Conservation (phyloP, 2,797 vertebrate genomes). For the Scarus forsteni region DNA sequence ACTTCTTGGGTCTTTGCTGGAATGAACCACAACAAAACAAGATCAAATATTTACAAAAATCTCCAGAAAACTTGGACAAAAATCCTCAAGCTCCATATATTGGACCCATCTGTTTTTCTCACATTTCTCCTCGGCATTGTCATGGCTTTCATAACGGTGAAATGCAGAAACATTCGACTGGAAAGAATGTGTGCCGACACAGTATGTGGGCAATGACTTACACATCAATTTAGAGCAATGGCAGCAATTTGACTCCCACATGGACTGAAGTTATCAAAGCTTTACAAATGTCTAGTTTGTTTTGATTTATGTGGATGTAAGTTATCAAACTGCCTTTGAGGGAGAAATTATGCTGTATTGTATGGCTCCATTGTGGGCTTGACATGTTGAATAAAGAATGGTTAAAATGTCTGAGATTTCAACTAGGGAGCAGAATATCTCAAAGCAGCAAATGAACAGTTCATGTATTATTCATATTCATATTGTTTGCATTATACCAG, state of each 20-base stretch:
- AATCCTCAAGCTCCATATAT: background rate
- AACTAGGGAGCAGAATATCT: slow-evolving; percentile 1
- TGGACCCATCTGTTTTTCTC: background rate
- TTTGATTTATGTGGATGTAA: slow-evolving; percentile 13
- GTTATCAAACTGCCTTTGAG: slow-evolving; percentile 9
- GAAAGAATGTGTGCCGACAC: background rate
- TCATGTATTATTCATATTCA: slow-evolving; percentile 7
- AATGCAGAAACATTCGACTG: background rate
- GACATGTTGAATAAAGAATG: background rate
- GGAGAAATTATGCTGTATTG: background rate
- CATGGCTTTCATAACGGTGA: background rate
- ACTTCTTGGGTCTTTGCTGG: background rate
- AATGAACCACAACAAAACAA: background rate
- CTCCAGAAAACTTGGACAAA: background rate
- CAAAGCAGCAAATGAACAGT: slow-evolving; percentile 23
- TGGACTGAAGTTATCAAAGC: background rate
- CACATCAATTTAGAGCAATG: slow-evolving; percentile 12
- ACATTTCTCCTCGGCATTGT: background rate
- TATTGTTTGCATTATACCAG: slow-evolving; percentile 1
- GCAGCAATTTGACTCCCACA: slow-evolving; percentile 13
- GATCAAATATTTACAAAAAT: background rate
- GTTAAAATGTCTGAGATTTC: slow-evolving; percentile 5
- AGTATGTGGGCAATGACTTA: slow-evolving; percentile 10
- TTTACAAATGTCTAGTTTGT: background rate
- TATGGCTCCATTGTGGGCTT: background rate